Evolutionary conservation across 2,797 vertebrate genomes (phyloP).

Genomic region (Labroides dimidiatus): DNA sequence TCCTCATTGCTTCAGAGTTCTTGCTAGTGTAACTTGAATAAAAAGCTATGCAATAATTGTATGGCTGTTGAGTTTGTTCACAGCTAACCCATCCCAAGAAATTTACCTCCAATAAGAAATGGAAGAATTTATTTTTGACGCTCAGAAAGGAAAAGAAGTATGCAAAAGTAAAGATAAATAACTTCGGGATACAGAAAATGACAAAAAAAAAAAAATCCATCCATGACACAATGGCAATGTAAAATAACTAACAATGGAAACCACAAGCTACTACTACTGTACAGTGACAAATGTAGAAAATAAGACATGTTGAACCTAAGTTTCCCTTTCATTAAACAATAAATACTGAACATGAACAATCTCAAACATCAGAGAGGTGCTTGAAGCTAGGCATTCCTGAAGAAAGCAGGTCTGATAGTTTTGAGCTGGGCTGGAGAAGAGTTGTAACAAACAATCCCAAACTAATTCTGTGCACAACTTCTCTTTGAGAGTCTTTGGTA

Average conservation of each 20-base stretch:
- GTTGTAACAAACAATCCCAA: constrained; percentile 9
- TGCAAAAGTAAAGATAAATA: constrained; percentile 79
- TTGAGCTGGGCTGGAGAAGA: constrained; percentile 34
- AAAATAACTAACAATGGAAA: constrained; percentile 57
- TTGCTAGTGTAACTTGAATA: too few relatives aligned
- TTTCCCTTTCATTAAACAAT: constrained; percentile 72
- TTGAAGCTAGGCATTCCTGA: constrained; percentile 27
- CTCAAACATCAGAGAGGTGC: constrained; percentile 43
- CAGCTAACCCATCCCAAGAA: neutral
- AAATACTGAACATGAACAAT: constrained; percentile 75
- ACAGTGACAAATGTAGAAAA: constrained; percentile 57
- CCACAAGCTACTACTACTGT: constrained; percentile 51
- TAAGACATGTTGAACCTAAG: constrained; percentile 45
- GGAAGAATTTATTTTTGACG: constrained; percentile 72
- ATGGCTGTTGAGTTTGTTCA: neutral
- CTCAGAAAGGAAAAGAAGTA: constrained; percentile 64
- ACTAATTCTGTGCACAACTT: constrained; percentile 50
- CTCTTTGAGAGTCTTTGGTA: constrained; percentile 66
- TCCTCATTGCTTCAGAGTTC: too few relatives aligned
- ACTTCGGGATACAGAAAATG: constrained; percentile 67
- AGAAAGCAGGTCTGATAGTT: constrained; percentile 37
- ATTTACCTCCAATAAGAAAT: constrained; percentile 49
- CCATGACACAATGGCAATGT: constrained; percentile 44
- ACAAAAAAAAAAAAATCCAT: constrained; percentile 48
- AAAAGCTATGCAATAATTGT: too few relatives aligned